Base-by-base conservation (phyloP, 2,113 vertebrate genomes). In the Saccopteryx leptura region DNA sequence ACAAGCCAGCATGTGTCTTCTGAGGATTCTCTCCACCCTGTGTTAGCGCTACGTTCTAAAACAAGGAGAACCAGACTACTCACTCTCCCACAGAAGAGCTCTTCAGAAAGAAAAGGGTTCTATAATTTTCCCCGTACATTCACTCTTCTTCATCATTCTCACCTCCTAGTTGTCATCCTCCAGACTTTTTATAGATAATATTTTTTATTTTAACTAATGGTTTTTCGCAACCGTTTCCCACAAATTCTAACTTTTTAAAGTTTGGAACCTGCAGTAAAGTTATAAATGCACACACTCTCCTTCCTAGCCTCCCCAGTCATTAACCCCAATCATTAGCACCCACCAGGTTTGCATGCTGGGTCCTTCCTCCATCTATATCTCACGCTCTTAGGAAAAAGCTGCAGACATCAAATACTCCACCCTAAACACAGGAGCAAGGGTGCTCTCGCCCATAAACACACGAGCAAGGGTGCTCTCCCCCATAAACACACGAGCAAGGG, bases 121-220 rank as follows among this genome's bases (percentile, higher is more conserved):
- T 26, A 52, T 0, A 31, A 23, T 9, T 52, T 58, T 11, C 21
- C 33, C 31, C 14, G 4, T 1, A 8, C 0, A 0, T 56, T 28
- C 61, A 17, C 31, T 50, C 56, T 89, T 65, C 26, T 65, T 28
- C 69, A 12, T 26, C 33, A 11, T 48, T 78, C 80, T 83, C 10
- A 69, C 17, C 14, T 72, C 54, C 60, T 63, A 54, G 11, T 3
- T 81, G 60, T 52, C 54, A 63, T 5, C 15, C 50, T 66, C 60
- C 61, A 66, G 54, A 71, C 33, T 76, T 88, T 75, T 52, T 76
- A 12, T 54, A 75, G 7, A 28, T 46, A 7, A 92, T n/a, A n/a
- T 7, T 88, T 33, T 83, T 54, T 19, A 66, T 21, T 89, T 56
- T 52, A 76, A 82, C 19, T 71, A 66, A 60, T 54, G 21, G 7